Base-by-base conservation (phyloP, 1,140 invertebrate genomes). In the Drosophila pachea region DNA sequence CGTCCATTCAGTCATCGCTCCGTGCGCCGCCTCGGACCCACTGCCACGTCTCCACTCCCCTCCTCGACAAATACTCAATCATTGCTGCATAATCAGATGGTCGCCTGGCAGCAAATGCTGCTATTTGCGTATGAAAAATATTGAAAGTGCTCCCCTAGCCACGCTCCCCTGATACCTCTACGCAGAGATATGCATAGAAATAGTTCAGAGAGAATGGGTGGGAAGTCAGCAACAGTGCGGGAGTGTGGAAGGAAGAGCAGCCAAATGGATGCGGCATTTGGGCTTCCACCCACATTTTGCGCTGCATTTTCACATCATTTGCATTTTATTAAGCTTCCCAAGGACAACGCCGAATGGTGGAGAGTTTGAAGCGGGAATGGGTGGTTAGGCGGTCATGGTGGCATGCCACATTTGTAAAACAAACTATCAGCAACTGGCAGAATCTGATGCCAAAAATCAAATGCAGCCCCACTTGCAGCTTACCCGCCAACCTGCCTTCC, bases 271-370 rank as follows among this genome's bases (percentile, higher is more conserved):
- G 69, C 62, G 58, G 69, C 56, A 62, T 62, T 72, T 62, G 52
- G 56, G 36, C 42, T 31, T 32, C 50, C 42, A 36, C 33, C 40
- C 32, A 56, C 52, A 31, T 53, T 70, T 70, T 16, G 33, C 65
- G 45, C 8, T 62, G 65, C 58, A 68, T 72, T 72, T 72, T 68
- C 69, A 68, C 69, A 68, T 68, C 65, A 72, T 72, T 72, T 72
- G 65, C 69, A 72, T 72, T 60, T 72, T 72, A 72, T 72, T 72
- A 68, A 64, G 60, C 60, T 52, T 42, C n/a, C 35, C 8, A 38
- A 14, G 11, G 7, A 7, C 7, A 4, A 8, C 4, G 55, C 9
- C 7, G 2, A 12, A 12, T 22, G 8, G n/a, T 2, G 32, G 49
- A 14, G 8, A 7, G 22, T 22, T 22, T 3, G 22, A 22, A 12